phyloP scores from a whole-genome alignment of 2,888 invertebrate species.

The Calameuta filiformis region DNA sequence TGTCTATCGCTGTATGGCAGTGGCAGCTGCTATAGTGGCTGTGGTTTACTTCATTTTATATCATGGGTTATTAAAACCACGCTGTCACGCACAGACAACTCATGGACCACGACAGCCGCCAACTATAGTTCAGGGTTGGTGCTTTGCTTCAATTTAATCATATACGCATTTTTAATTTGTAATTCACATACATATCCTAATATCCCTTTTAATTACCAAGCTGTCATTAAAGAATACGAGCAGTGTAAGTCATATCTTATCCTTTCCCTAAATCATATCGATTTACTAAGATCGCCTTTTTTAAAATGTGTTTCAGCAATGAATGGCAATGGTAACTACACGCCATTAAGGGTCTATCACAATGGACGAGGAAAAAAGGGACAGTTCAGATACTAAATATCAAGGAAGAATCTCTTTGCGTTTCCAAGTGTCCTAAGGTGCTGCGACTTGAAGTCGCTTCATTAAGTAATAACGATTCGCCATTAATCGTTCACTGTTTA shows the following conservation, averaged over 20 bases:
- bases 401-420: conserved; percentile 7
- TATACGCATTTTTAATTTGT: conserved; percentile 6
- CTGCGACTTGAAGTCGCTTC: conserved; percentile 8
- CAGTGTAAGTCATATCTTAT: neutral
- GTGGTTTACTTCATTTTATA: conserved; percentile 78
- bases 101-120: conserved; percentile 74
- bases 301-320: conserved; percentile 67
- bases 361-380: conserved; percentile 84
- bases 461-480: neutral
- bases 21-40: conserved; percentile 74
- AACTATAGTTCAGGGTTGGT: conserved; percentile 74
- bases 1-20: conserved; percentile 75
- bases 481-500: neutral
- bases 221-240: neutral
- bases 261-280: neutral
- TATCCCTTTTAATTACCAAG: neutral
- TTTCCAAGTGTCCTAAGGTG: neutral
- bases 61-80: conserved; percentile 79
- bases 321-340: conserved; percentile 79
- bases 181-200: neutral
- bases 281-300: neutral
- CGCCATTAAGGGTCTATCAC: conserved; percentile 84
- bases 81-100: conserved; percentile 74
- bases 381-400: conserved; percentile 80
- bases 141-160: conserved; percentile 7